Conservation (phyloP, 2,113 vertebrate genomes). For the Semicossyphus pulcher region DNA sequence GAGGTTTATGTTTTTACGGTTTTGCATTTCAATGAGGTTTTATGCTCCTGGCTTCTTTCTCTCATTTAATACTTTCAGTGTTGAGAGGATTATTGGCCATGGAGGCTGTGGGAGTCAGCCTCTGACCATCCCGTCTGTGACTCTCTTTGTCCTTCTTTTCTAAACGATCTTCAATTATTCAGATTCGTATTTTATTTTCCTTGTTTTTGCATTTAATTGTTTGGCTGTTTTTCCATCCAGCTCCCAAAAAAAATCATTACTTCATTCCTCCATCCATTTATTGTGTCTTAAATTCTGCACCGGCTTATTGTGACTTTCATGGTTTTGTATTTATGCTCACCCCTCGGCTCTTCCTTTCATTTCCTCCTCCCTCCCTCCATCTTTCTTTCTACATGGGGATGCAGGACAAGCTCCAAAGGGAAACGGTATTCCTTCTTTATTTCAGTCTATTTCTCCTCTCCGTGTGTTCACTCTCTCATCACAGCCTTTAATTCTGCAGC, state of each 20-base stretch:
- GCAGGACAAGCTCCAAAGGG: not conserved
- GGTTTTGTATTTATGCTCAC: not conserved
- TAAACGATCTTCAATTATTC: too few relatives aligned
- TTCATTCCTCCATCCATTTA: not conserved
- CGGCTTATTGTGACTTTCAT: not conserved
- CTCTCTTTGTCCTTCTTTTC: too few relatives aligned
- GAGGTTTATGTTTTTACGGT: constrained; percentile 11
- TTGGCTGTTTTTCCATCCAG: not conserved
- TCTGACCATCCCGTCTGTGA: not conserved
- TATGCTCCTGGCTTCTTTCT: constrained; percentile 19
- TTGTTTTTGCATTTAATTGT: not conserved
- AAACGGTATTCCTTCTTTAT: not conserved
- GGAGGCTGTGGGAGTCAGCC: not conserved
- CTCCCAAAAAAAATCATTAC: too few relatives aligned
- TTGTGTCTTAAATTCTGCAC: not conserved
- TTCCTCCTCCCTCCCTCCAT: not conserved
- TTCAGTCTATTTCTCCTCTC: not conserved
- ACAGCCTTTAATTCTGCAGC: constrained; percentile 6
- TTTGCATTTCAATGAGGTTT: constrained; percentile 37
- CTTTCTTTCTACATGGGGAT: too few relatives aligned
- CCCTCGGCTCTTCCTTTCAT: not conserved
- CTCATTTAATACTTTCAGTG: not conserved
- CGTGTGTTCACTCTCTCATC: not conserved
- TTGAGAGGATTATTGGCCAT: constrained; percentile 31
- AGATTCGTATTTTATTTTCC: not conserved